Evolutionary conservation across 2,888 invertebrate species (phyloP), one percentile per base, ranked within the genome.

Genomic region (Acrocyrtus sp.): DNA sequence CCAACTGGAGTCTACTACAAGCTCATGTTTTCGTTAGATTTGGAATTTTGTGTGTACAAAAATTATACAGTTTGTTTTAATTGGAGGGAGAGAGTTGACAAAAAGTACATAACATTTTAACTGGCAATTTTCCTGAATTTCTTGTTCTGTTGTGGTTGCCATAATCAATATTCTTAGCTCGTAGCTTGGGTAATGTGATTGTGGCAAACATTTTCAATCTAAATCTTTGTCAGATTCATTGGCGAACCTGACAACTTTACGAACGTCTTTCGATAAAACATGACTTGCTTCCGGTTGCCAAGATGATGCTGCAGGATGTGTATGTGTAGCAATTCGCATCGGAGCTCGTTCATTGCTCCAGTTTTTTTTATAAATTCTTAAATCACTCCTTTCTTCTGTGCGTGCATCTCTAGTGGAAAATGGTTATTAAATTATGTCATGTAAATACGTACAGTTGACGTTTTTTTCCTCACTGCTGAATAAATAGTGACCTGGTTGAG

Each of bases 221-320:
- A 56, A n/a, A n/a, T 69, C 54, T 61, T 69, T 69, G 69, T 69
- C 69, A 69, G 62, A 61, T 61, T 61, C 61, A 69, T 69, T n/a
- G 61, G 61, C 56, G 48, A 61, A 61, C 47, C 61, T 69, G 69
- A 69, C 69, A 69, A 61, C 56, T 69, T 69, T 69, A 69, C 62
- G 69, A 61, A 56, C 61, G 45, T 29, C 61, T 45, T 50, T 34
- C 47, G 60, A 69, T 69, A 69, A 69, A 61, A 69, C 54, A 69
- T 60, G n/a, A 43, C 51, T 51, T 68, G 58, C 68, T 68, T 68
- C 68, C 68, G 60, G 60, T 60, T 68, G 68, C 68, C 68, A 68
- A 68, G 56, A 57, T 58, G 54, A 22, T 3, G n/a, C n/a, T 65
- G 12, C 15, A 41, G 12, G 24, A 34, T 39, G 50, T 50, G 50